phyloP scores from a whole-genome alignment of 2,888 invertebrate species.

The Leptothorax acervorum region DNA sequence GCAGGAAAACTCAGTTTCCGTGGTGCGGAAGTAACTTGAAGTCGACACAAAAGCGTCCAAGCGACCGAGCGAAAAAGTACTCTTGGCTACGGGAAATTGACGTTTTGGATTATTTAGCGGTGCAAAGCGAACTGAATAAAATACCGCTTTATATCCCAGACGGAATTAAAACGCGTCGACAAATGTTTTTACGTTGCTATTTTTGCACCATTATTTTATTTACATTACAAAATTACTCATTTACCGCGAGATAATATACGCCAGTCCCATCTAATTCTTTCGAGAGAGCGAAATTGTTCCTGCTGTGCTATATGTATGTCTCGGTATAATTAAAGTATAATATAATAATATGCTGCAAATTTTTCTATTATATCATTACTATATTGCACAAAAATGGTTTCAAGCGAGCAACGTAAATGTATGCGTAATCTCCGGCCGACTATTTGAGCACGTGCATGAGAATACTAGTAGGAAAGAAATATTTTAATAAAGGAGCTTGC shows the following conservation, averaged over 20 bases:
- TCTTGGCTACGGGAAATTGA: conserved; percentile 50
- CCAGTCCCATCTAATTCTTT: neutral
- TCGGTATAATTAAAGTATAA: conserved; percentile 2
- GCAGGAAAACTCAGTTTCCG: conserved; percentile 54
- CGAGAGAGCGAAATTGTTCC: conserved; percentile 10
- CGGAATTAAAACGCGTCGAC: conserved; percentile 32
- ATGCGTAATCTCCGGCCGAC: neutral
- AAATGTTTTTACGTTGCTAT: conserved; percentile 32
- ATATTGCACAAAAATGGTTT: neutral
- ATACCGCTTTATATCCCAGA: conserved; percentile 20
- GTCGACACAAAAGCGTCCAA: conserved; percentile 46
- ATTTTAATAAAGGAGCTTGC: conserved; percentile 12
- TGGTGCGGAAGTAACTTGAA: conserved; percentile 55
- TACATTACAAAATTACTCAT: conserved; percentile 24
- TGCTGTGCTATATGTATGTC: neutral
- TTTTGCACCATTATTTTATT: conserved; percentile 28
- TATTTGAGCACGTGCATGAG: neutral
- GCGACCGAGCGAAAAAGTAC: conserved; percentile 53
- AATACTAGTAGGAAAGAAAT: neutral
- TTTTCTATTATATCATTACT: conserved; percentile 3
- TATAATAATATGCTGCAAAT: conserved; percentile 4
- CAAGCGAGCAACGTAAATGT: neutral
- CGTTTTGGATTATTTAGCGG: conserved; percentile 53
- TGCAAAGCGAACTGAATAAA: conserved; percentile 35
- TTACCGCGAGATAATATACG: conserved; percentile 11